A percentile compares a stretch with the other conserved stretches of the same genome.
phyloP scores from a whole-genome alignment of 92 coral and sea anemone species.

The Porites lobata region DNA sequence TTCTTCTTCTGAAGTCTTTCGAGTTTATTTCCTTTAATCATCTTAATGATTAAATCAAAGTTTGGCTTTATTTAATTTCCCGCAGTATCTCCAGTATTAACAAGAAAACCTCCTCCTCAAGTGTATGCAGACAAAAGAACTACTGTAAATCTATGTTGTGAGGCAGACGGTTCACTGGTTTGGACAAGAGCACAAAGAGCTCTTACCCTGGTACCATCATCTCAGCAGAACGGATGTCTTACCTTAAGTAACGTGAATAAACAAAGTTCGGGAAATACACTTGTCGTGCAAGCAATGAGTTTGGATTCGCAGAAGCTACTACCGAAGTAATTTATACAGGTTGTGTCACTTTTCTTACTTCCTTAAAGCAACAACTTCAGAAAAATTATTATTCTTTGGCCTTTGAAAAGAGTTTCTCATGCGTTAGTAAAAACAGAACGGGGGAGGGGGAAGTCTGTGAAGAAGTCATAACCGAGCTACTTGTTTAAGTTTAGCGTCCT shows the following conservation, averaged over 20 bases:
- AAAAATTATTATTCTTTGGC: no score
- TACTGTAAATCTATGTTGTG: not conserved
- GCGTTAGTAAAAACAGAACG: no score
- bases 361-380: no score
- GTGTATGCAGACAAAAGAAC: not conserved
- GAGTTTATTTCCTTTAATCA: no score
- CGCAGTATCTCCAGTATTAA: slow-evolving; percentile 6
- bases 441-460: no score
- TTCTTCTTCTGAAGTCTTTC: no score
- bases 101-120: not conserved
- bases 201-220: no score
- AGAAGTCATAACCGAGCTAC: no score
- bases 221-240: slow-evolving; percentile 26
- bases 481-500: no score
- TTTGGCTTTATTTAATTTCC: no score
- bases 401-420: no score
- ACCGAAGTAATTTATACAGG: not conserved
- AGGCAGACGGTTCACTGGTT: slow-evolving; percentile 13
- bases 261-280: not conserved
- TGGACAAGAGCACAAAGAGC: slow-evolving; percentile 6
- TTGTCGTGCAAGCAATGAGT: not conserved
- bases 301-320: not conserved
- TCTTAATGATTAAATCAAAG: not conserved
- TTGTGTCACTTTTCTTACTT: no score
- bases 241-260: not conserved